Percentiles rank a stretch among this genome's conserved stretches.
Evolutionary conservation across 2,113 vertebrate genomes (phyloP).

Genomic region (Sylvia atricapilla): DNA sequence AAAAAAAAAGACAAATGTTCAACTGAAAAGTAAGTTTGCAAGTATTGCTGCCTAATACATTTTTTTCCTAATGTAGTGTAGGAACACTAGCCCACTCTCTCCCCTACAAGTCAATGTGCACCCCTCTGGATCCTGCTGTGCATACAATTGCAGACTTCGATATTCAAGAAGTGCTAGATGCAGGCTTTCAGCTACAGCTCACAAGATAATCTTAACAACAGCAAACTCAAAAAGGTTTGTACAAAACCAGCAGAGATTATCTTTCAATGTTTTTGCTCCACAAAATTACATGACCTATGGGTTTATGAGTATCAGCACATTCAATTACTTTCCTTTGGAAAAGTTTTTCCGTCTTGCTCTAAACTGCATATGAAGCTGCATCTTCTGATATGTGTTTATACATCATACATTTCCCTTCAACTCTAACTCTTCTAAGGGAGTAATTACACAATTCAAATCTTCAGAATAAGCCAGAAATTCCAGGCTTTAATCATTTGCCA

Average conservation of each 20-base stretch:
- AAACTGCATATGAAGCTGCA: background rate
- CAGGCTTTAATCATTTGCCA: background rate
- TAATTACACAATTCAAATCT: conserved; percentile 18
- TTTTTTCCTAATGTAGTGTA: background rate
- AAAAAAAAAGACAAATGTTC: background rate
- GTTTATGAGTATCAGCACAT: background rate
- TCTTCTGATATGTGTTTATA: conserved; percentile 6
- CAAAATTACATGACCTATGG: background rate
- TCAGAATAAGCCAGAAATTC: conserved; percentile 22
- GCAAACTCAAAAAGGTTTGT: background rate
- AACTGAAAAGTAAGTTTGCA: background rate
- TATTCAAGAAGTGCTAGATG: background rate
- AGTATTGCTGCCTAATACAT: background rate
- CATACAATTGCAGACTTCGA: background rate
- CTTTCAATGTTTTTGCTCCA: conserved; percentile 9
- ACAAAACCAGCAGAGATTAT: background rate
- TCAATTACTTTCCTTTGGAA: conserved; percentile 1
- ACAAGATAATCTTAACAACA: background rate
- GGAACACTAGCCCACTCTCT: background rate
- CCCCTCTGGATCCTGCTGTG: background rate
- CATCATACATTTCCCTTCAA: background rate
- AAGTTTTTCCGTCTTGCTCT: background rate
- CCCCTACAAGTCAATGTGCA: background rate
- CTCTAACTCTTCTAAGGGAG: background rate
- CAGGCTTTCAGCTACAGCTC: background rate